These are phyloP conservation scores for Gnathonemus echidnorhynchus DNA, from an alignment of 2,113 vertebrate genomes.

Conservation along the genomic window DNA sequence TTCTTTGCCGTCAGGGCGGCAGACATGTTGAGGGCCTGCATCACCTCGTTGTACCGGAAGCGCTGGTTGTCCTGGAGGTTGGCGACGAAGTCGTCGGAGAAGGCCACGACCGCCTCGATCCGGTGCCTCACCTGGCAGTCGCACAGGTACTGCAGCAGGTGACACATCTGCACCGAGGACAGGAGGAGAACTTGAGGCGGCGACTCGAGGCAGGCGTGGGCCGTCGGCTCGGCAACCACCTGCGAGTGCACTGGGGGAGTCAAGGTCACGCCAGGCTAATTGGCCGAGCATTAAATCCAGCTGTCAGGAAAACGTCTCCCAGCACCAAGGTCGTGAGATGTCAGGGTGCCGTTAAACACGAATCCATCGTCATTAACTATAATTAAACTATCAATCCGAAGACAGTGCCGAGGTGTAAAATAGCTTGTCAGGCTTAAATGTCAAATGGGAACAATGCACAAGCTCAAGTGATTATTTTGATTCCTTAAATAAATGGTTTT, in stretches of 20 bases:
- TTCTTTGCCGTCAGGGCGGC: constrained; percentile 89
- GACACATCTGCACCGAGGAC: constrained; percentile 74
- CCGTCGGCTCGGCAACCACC: background rate
- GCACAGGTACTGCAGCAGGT: constrained; percentile 89
- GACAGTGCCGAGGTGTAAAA: constrained; percentile 7
- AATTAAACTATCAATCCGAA: constrained; percentile 12
- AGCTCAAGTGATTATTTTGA: background rate
- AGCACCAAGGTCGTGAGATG: background rate
- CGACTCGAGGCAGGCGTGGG: background rate
- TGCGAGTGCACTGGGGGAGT: background rate
- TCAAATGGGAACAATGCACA: background rate
- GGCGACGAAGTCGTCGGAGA: constrained; percentile 90
- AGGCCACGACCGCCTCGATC: constrained; percentile 91
- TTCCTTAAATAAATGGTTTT: background rate
- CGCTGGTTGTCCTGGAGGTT: constrained; percentile 91
- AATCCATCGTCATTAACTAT: background rate
- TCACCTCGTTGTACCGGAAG: constrained; percentile 93
- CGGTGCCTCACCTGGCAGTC: constrained; percentile 91
- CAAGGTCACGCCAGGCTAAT: background rate
- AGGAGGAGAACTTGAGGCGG: background rate
- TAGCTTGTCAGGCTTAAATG: constrained; percentile 5
- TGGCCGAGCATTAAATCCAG: background rate
- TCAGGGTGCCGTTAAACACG: background rate
- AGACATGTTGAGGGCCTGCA: constrained; percentile 97
- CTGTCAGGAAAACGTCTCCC: background rate